Percentiles rank a stretch among this genome's conserved stretches.
Conservation (phyloP, 1,140 invertebrate species). For the Lethrus apterus region DNA sequence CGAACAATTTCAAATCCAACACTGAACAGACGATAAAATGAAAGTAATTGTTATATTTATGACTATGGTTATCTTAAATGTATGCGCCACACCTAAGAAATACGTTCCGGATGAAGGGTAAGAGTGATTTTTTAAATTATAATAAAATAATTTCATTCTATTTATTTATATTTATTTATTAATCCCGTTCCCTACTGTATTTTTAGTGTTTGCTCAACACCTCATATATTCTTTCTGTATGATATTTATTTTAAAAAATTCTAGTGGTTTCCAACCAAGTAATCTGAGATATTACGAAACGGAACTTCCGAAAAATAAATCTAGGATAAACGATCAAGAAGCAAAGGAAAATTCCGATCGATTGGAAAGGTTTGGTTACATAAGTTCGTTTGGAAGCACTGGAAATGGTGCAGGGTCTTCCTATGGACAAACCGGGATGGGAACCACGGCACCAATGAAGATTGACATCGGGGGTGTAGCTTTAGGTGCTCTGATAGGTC, state of each 20-base stretch:
- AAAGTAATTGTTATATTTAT: no score
- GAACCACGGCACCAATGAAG: slow-evolving; percentile 54
- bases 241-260: slow-evolving; percentile 14
- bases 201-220: not conserved
- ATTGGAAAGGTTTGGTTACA: slow-evolving; percentile 19
- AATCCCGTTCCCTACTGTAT: not conserved
- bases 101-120: slow-evolving; percentile 19
- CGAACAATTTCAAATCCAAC: no score
- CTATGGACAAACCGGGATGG: slow-evolving; percentile 40
- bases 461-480: slow-evolving; percentile 74
- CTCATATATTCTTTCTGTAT: not conserved
- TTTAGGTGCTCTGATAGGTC: slow-evolving; percentile 66
- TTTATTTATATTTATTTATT: slow-evolving; percentile 7
- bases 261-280: slow-evolving; percentile 34
- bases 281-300: slow-evolving; percentile 33
- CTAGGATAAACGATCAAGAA: slow-evolving; percentile 10
- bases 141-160: not conserved
- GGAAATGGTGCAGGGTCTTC: slow-evolving; percentile 35
- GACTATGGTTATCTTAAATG: no score
- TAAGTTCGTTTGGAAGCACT: slow-evolving; percentile 31
- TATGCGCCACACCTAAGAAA: slow-evolving; percentile 24
- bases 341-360: slow-evolving; percentile 22
- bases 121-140: slow-evolving; percentile 4
- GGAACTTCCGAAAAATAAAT: slow-evolving; percentile 17
- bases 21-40: no score